Conservation (phyloP, 1,140 invertebrate species). For the Triops longicaudatus region DNA sequence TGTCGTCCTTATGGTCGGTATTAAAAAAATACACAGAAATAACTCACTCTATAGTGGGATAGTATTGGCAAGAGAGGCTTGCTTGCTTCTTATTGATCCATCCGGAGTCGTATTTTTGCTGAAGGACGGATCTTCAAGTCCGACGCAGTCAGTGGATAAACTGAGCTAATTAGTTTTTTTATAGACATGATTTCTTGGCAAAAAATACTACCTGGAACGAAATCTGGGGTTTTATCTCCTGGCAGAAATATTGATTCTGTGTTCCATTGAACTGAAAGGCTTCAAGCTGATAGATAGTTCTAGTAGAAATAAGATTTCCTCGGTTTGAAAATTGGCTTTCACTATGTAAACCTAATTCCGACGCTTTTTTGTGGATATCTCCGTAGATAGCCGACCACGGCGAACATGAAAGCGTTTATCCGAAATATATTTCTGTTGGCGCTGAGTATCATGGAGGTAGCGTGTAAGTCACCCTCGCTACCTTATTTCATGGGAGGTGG, state of each 20-base stretch:
- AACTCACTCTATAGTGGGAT: background rate
- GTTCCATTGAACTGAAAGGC: too few species aligned
- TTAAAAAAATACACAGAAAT: background rate
- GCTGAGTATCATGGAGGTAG: background rate
- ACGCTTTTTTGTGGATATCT: background rate
- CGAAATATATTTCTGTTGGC: background rate
- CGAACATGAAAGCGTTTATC: background rate
- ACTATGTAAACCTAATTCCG: background rate
- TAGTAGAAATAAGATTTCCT: background rate
- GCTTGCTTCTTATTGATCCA: background rate
- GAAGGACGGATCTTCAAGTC: background rate
- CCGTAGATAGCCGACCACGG: background rate
- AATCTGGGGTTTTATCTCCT: too few species aligned
- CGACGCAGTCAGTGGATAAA: background rate
- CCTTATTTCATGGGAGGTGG: background rate
- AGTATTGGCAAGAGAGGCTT: background rate
- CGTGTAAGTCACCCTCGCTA: background rate
- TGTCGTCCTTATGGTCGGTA: background rate
- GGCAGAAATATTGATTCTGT: too few species aligned
- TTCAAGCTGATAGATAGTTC: background rate
- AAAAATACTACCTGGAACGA: too few species aligned
- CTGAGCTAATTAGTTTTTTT: conserved; percentile 1
- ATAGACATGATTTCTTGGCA: background rate
- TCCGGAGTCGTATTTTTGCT: background rate
- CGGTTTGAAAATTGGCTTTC: background rate